These are phyloP conservation scores for Drosophila ohnishii DNA, from an alignment of 1,140 invertebrate genomes.

Conservation along the genomic window DNA sequence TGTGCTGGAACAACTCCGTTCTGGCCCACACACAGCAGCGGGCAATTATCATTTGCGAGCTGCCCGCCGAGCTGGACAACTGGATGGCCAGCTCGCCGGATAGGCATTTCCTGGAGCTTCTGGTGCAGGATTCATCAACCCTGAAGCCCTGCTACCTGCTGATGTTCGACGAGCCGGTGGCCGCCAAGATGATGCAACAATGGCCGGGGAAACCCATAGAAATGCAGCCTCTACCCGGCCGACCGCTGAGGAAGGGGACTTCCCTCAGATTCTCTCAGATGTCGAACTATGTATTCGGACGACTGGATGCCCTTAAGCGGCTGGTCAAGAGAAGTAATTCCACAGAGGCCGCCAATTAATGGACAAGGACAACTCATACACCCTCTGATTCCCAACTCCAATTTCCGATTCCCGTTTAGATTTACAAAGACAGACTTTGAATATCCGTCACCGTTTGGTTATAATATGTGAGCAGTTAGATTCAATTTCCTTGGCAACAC, in stretches of 20 bases:
- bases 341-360: not conserved
- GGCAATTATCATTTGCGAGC: conserved; percentile 1
- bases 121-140: not conserved
- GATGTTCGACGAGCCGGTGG: not conserved
- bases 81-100: no score
- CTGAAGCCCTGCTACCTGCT: conserved; percentile 1
- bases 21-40: not conserved
- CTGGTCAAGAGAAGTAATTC: not conserved
- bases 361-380: not conserved
- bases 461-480: not conserved
- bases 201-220: not conserved
- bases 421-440: not conserved
- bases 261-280: no score
- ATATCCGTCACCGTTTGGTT: not conserved
- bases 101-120: not conserved
- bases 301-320: no score
- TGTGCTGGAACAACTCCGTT: not conserved
- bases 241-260: not conserved
- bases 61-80: not conserved
- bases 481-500: not conserved
- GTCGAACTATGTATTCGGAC: not conserved
- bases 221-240: accelerated
- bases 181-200: not conserved
- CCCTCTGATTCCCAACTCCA: not conserved
- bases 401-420: not conserved